Conservation (phyloP, 2,113 vertebrate species). For the Eubucco bourcierii region DNA sequence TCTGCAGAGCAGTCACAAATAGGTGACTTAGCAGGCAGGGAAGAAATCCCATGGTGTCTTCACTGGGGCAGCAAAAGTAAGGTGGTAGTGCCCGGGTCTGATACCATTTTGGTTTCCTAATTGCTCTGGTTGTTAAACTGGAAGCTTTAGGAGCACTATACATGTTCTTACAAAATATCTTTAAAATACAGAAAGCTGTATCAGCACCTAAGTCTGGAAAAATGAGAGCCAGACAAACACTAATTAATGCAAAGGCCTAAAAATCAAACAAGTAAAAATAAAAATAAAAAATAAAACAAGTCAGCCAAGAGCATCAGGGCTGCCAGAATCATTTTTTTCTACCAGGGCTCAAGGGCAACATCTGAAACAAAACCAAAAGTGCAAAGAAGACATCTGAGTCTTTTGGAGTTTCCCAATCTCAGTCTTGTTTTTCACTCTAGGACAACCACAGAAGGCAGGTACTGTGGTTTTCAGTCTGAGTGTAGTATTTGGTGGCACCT, state of each 20-base stretch:
- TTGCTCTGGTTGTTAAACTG: neutral
- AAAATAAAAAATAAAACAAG: too few species aligned
- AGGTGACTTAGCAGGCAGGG: neutral
- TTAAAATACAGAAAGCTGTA: neutral
- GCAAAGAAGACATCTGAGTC: neutral
- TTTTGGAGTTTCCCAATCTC: neutral
- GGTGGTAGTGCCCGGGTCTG: neutral
- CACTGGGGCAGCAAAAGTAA: neutral
- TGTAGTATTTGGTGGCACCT: neutral
- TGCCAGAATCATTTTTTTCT: neutral
- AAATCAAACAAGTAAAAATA: too few species aligned
- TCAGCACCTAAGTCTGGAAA: neutral
- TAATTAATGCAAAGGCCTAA: neutral
- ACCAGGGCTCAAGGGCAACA: neutral
- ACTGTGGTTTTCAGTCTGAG: neutral
- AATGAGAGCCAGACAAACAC: neutral
- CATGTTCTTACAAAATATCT: neutral
- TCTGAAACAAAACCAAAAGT: neutral
- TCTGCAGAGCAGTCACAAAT: neutral
- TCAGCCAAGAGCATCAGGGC: neutral
- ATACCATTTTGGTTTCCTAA: neutral
- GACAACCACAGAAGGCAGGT: neutral
- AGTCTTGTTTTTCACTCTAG: neutral
- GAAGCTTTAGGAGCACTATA: neutral
- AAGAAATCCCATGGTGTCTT: neutral